Base-by-base conservation (phyloP, 2,888 invertebrate species). In the Tetragonisca angustula region DNA sequence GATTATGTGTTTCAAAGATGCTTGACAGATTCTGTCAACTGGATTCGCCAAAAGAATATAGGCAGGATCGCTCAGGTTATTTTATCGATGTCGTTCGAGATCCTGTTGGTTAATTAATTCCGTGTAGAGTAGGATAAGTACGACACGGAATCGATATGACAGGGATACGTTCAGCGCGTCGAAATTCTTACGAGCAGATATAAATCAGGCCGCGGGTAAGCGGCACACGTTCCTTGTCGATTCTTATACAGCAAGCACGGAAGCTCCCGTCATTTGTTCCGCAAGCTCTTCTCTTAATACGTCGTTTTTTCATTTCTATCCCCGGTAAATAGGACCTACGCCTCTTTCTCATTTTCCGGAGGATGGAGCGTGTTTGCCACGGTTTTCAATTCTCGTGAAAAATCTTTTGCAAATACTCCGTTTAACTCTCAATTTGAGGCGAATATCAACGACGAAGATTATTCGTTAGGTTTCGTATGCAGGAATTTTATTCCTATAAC, bases 171-270 rank as follows among this genome's bases (percentile, higher is more conserved):
- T 81, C 80, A n/a, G 17, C 49, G 62, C 32, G 81, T 79, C 79
- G 70, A 72, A 61, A 70, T 76, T 72, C 82, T 88, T 86, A 88
- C 76, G 80, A 77, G 79, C 69, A 13, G 21, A 61, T 70, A 81
- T 89, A 86, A 89, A 89, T 89, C 85, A 85, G 71, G 49, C 56
- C 24, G 52, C 77, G 61, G 49, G 80, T 80, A 83, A 83, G 77
- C 85, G 73, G 72, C 76, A 73, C 85, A 78, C 83, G 85, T 81
- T 83, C 73, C 85, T 78, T 77, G 85, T 79, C 85, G 84, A 88
- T 88, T 89, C 86, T 83, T 84, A 84, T 89, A 77, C 75, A 71
- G 68, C 72, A 77, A 89, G 74, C 80, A 62, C 71, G 62, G 73
- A 80, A 85, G 86, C 83, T 70, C 73, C 43, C 36, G 74, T 54